These are phyloP conservation scores for Elgaria multicarinata DNA, from an alignment of 2,113 vertebrate species.

Conservation along the genomic window DNA sequence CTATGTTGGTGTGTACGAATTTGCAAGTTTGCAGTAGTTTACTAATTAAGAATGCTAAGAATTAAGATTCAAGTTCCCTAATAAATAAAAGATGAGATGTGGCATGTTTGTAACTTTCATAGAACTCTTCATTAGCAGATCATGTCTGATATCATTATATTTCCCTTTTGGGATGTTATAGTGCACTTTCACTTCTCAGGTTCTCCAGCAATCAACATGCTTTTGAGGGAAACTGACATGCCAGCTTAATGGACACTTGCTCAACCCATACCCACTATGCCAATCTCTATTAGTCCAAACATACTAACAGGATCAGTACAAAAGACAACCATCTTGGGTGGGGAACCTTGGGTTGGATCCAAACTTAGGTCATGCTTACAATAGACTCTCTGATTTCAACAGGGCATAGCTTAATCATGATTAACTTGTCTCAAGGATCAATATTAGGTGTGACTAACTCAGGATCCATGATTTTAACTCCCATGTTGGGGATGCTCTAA, in stretches of 20 bases:
- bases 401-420: not conserved
- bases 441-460: not conserved
- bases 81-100: not conserved
- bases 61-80: not conserved
- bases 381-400: not conserved
- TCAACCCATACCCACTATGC: not conserved
- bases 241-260: not conserved
- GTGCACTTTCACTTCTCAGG: not conserved
- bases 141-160: not conserved
- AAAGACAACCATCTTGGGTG: not conserved
- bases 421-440: not conserved
- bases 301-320: not conserved
- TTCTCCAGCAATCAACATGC: not conserved
- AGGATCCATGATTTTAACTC: not conserved
- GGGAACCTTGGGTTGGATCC: not conserved
- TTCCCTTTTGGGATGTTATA: not conserved
- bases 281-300: too few species aligned
- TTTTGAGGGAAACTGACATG: not conserved
- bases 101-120: not conserved
- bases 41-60: not conserved
- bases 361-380: not conserved
- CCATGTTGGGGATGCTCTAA: not conserved
- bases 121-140: not conserved
- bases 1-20: not conserved
- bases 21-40: not conserved